These are phyloP conservation scores for Falcunculus frontatus DNA, from an alignment of 2,113 vertebrate species.

Conservation along the genomic window DNA sequence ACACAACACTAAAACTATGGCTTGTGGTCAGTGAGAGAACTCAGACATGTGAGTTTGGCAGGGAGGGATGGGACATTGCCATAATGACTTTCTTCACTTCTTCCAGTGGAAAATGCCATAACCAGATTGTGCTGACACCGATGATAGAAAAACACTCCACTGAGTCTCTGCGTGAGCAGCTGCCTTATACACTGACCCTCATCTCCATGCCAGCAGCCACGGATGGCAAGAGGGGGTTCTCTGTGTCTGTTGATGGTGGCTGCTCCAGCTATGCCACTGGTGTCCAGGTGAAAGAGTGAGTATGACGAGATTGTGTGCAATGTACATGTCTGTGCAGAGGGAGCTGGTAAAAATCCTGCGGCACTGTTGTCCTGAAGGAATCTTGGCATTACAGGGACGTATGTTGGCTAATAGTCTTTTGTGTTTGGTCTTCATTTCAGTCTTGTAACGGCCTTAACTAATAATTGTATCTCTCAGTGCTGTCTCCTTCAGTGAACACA, in stretches of 20 bases:
- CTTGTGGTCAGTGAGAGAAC: neutral
- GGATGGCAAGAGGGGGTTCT: slow-evolving; percentile 88
- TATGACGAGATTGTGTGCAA: slow-evolving; percentile 24
- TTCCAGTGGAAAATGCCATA: slow-evolving; percentile 91
- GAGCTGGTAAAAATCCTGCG: neutral
- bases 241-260: slow-evolving; percentile 82
- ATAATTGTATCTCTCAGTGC: neutral
- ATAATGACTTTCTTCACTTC: neutral
- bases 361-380: neutral
- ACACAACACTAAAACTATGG: neutral
- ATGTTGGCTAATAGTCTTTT: neutral
- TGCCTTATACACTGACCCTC: slow-evolving; percentile 91
- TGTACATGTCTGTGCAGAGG: neutral
- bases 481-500: neutral
- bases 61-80: neutral
- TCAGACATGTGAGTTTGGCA: neutral
- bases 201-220: slow-evolving; percentile 91
- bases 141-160: slow-evolving; percentile 90
- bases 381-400: neutral
- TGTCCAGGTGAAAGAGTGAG: slow-evolving; percentile 95
- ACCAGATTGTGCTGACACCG: slow-evolving; percentile 89
- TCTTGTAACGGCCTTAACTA: neutral
- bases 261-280: slow-evolving; percentile 80
- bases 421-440: neutral
- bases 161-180: slow-evolving; percentile 83